These are phyloP conservation scores for Pseudomugil gertrudae DNA, from an alignment of 2,797 vertebrate genomes.

Conservation along the genomic window DNA sequence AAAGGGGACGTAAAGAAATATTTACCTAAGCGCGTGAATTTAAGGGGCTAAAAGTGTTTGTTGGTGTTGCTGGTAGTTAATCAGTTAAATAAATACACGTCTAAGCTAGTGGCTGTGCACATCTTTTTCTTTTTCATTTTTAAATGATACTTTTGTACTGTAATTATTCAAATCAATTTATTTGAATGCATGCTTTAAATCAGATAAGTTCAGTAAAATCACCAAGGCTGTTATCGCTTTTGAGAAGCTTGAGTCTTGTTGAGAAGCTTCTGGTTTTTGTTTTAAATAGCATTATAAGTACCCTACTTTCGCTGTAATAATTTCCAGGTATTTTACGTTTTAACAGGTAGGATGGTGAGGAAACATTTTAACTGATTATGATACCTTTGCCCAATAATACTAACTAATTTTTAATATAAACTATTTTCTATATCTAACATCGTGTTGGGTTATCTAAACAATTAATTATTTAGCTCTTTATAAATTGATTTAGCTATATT, in stretches of 20 bases:
- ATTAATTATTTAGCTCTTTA: background rate
- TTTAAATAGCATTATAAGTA: no score
- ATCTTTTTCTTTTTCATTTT: background rate
- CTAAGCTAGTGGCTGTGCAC: background rate
- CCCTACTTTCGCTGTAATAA: no score
- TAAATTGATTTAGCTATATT: background rate
- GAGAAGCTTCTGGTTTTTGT: background rate
- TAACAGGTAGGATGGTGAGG: background rate
- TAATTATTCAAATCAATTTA: conserved; percentile 29
- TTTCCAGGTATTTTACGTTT: no score
- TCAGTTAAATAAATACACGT: background rate
- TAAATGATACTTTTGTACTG: background rate
- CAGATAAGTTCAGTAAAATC: conserved; percentile 36
- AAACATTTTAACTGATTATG: background rate
- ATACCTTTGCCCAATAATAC: background rate
- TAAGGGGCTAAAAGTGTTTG: background rate
- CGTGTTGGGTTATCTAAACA: background rate
- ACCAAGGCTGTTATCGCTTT: background rate
- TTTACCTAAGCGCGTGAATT: no score
- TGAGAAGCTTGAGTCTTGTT: conserved; percentile 1
- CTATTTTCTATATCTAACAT: background rate
- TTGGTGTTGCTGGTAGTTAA: background rate
- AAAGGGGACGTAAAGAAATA: conserved; percentile 60
- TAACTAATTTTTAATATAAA: background rate
- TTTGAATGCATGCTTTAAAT: conserved; percentile 31